Evolutionary conservation across 2,113 vertebrate genomes (phyloP).

Genomic region (Candoia aspera): DNA sequence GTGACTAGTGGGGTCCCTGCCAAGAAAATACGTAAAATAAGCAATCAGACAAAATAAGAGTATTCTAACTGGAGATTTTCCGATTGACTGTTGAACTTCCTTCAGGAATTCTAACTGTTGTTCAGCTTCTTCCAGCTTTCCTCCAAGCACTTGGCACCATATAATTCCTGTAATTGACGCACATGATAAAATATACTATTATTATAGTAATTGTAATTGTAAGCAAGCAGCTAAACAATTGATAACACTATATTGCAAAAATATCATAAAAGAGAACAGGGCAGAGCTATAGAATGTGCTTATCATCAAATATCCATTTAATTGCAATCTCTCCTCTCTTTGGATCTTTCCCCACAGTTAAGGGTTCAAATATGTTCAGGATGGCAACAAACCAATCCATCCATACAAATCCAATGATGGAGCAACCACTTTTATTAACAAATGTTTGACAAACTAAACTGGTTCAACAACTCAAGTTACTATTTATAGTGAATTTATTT

Average conservation of each 20-base stretch:
- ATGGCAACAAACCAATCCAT: neutral
- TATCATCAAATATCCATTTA: neutral
- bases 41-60: neutral
- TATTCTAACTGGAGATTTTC: conserved; percentile 70
- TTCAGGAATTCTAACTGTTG: conserved; percentile 76
- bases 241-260: neutral
- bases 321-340: neutral
- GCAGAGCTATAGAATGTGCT: neutral
- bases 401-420: neutral
- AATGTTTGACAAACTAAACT: neutral
- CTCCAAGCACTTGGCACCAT: conserved; percentile 73
- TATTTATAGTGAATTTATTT: neutral
- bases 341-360: neutral
- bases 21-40: neutral
- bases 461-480: neutral
- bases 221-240: neutral
- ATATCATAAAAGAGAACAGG: neutral
- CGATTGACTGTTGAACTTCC: conserved; percentile 75
- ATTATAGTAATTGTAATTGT: neutral
- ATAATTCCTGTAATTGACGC: conserved; percentile 65
- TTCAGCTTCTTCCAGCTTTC: conserved; percentile 72
- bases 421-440: neutral
- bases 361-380: neutral
- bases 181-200: neutral
- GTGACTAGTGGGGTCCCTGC: neutral